Conservation (phyloP, 2,113 vertebrate genomes). For the Chlorodrepanis virens region DNA sequence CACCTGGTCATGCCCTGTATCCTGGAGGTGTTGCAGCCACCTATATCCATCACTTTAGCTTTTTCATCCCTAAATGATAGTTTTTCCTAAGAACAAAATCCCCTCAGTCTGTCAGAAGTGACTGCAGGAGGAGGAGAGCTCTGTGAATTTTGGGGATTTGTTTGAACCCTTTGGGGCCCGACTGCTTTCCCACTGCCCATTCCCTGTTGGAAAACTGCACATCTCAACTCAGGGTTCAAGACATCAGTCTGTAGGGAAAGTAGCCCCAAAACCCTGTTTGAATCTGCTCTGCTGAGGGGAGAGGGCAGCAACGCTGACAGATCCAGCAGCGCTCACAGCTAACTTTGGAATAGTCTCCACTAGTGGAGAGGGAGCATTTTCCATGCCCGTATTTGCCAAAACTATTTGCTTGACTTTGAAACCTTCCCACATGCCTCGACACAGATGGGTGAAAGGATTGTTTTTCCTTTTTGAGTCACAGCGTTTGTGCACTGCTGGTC, state of each 20-base stretch:
- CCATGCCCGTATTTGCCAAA: slow-evolving; percentile 73
- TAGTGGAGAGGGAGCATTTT: slow-evolving; percentile 6
- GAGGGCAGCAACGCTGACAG: neutral
- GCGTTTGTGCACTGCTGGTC: neutral
- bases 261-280: neutral
- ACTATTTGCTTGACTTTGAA: slow-evolving; percentile 26
- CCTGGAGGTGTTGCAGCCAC: neutral
- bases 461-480: slow-evolving; percentile 80
- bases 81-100: neutral
- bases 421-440: slow-evolving; percentile 38
- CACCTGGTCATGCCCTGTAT: fast-evolving
- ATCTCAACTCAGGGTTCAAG: neutral
- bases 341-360: slow-evolving; percentile 37
- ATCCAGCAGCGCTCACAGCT: neutral
- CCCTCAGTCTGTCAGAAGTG: neutral
- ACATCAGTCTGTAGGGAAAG: neutral
- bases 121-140: neutral
- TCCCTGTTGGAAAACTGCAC: neutral
- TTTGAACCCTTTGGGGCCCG: neutral
- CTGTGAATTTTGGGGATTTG: neutral
- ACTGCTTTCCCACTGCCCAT: neutral
- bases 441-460: slow-evolving; percentile 23
- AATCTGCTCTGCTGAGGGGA: neutral
- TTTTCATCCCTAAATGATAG: neutral
- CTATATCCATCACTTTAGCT: neutral